Evolutionary conservation across 2,797 vertebrate species (phyloP).

Genomic region (Selene dorsalis): DNA sequence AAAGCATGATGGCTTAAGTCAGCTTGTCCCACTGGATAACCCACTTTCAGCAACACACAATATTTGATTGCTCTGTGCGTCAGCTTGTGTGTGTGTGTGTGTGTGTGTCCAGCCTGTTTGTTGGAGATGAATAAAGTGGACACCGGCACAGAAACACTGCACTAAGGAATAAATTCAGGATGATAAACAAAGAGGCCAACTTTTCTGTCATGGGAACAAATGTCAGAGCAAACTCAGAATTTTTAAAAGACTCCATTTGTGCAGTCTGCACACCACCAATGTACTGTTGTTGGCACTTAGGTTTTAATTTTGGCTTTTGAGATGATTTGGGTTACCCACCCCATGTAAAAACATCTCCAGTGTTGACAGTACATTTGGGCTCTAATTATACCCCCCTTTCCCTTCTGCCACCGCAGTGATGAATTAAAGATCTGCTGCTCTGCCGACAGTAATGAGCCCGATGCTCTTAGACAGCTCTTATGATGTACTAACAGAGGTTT

Average conservation of each 20-base stretch:
- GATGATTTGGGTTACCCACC: slow-evolving; percentile 34
- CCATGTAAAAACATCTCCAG: slow-evolving; percentile 46
- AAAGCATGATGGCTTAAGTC: slow-evolving; percentile 63
- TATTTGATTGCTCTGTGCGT: slow-evolving; percentile 47
- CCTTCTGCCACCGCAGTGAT: slow-evolving; percentile 37
- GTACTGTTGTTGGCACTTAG: slow-evolving; percentile 7
- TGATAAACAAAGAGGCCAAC: background rate
- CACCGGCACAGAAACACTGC: slow-evolving; percentile 16
- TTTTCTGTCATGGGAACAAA: slow-evolving; percentile 17
- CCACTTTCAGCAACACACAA: slow-evolving; percentile 42
- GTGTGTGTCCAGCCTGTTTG: slow-evolving; percentile 5
- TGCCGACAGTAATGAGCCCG: slow-evolving; percentile 51
- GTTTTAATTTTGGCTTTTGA: slow-evolving; percentile 29
- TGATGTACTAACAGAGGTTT: slow-evolving; percentile 65
- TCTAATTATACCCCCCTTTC: slow-evolving; percentile 56
- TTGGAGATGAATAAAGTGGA: slow-evolving; percentile 47
- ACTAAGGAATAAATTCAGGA: slow-evolving; percentile 22
- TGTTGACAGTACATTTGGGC: slow-evolving; percentile 54
- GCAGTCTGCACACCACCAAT: background rate
- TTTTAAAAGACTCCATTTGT: slow-evolving; percentile 15
- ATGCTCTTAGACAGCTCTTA: slow-evolving; percentile 69
- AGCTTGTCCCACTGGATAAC: slow-evolving; percentile 65
- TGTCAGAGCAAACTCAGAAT: slow-evolving; percentile 16
- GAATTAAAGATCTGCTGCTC: slow-evolving; percentile 63
- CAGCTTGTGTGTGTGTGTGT: slow-evolving; percentile 25